These are phyloP conservation scores for Vespertilio murinus DNA, from an alignment of 2,797 vertebrate genomes.

Conservation along the genomic window DNA sequence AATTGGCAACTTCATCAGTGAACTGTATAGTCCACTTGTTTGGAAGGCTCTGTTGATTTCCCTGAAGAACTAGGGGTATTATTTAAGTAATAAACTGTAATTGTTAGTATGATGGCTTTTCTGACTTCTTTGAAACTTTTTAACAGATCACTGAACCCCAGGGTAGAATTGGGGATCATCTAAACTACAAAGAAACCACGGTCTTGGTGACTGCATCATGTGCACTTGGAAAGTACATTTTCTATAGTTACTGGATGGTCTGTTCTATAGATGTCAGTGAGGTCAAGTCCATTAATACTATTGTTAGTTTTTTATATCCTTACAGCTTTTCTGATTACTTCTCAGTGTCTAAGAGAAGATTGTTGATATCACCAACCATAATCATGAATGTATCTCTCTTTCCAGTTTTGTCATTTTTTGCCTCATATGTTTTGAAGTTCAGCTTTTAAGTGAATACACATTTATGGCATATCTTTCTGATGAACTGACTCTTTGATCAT, in stretches of 20 bases:
- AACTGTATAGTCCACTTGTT: not conserved
- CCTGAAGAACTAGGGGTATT: not conserved
- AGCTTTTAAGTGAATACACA: not conserved
- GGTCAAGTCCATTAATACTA: not conserved
- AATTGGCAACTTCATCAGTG: not conserved
- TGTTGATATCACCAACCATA: not conserved
- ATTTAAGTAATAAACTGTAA: not conserved
- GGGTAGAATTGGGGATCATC: not conserved
- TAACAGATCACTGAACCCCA: not conserved
- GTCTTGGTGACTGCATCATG: not conserved
- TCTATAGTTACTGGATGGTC: not conserved
- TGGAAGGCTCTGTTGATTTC: not conserved
- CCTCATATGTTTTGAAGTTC: not conserved
- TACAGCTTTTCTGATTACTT: not conserved
- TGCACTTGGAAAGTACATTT: not conserved
- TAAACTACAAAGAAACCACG: not conserved
- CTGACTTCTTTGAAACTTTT: too few relatives aligned
- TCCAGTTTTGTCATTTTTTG: not conserved
- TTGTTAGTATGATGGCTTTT: not conserved
- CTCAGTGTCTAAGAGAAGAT: not conserved
- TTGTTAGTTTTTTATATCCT: not conserved
- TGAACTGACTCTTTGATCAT: not conserved
- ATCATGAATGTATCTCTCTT: not conserved
- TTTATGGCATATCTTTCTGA: not conserved
- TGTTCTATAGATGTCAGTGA: not conserved